Conservation (phyloP, 2,888 invertebrate genomes). For the Escarpia spicata region DNA sequence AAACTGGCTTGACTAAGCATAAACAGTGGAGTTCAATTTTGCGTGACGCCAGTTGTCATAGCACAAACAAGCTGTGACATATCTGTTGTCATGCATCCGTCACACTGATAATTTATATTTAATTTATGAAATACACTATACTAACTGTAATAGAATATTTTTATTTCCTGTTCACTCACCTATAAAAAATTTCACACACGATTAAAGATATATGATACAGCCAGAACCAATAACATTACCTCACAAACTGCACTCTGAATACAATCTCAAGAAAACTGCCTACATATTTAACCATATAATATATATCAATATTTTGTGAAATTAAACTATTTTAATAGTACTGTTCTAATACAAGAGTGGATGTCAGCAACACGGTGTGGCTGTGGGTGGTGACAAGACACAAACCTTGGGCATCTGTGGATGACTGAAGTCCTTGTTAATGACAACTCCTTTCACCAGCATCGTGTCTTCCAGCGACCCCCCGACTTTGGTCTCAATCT, state of each 20-base stretch:
- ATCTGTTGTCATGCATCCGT: background rate
- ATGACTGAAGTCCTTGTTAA: constrained; percentile 99
- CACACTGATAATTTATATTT: background rate
- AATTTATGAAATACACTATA: background rate
- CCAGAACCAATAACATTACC: background rate
- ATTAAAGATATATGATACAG: background rate
- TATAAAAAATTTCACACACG: background rate
- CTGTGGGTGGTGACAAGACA: background rate
- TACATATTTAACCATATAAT: background rate
- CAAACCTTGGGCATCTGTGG: constrained; percentile 97
- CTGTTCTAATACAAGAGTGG: too few species aligned
- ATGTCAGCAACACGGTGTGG: too few species aligned
- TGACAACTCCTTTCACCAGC: constrained; percentile 94
- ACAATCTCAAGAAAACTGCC: background rate
- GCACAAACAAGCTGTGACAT: background rate
- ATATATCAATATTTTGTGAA: too few species aligned
- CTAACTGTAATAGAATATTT: background rate
- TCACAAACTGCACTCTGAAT: background rate
- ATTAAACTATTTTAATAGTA: too few species aligned
- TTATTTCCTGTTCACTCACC: background rate
- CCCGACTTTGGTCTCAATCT: constrained; percentile 96
- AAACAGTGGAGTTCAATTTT: background rate
- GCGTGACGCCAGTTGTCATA: background rate
- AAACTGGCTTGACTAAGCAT: constrained; percentile 2
- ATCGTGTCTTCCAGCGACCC: constrained; percentile 96